Evolutionary conservation across 2,888 invertebrate genomes (phyloP).

Genomic region (Halocaridina rubra): DNA sequence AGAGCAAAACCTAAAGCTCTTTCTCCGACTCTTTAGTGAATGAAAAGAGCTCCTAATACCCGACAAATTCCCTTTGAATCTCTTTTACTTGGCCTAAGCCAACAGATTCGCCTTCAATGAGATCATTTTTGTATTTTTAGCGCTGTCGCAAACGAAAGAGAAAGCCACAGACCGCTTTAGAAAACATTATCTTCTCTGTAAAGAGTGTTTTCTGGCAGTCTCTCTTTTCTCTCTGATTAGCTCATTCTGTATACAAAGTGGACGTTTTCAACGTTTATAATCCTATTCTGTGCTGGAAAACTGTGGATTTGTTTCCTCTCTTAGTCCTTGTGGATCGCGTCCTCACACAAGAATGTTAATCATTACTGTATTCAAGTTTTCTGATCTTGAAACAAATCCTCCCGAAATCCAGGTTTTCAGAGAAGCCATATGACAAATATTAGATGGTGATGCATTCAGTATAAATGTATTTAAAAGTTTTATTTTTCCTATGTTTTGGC

Average conservation of each 20-base stretch:
- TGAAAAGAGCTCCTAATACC: neutral
- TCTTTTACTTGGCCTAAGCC: no score
- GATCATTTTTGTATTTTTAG: neutral
- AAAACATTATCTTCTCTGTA: neutral
- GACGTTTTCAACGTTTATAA: neutral
- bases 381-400: neutral
- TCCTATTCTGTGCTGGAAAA: neutral
- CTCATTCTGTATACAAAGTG: no score
- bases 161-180: neutral
- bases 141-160: neutral
- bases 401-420: no score
- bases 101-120: no score
- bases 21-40: neutral
- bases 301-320: neutral
- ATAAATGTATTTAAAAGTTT: no score
- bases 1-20: neutral
- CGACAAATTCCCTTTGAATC: neutral
- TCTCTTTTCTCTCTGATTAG: neutral
- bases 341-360: neutral
- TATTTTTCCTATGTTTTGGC: no score
- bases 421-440: no score
- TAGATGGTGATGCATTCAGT: no score
- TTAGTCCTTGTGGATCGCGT: neutral
- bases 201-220: no score
- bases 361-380: neutral